Base-by-base conservation (phyloP, 2,113 vertebrate genomes). In the Anseranas semipalmata region DNA sequence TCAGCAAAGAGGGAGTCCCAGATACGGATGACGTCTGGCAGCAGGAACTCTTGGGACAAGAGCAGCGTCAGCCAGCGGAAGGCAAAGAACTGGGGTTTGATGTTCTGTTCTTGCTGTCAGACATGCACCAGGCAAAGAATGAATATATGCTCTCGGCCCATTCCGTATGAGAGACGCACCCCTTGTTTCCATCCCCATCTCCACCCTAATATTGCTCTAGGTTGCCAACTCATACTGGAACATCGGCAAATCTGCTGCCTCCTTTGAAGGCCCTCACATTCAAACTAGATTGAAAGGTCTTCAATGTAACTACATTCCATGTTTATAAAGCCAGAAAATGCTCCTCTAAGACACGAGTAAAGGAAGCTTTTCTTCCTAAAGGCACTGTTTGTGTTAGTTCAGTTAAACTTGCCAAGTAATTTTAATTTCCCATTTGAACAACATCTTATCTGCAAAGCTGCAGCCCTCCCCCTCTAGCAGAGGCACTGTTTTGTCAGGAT, bases 81-180 rank as follows among this genome's bases (percentile, higher is more conserved):
- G 80, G 99, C 99, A 72, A 99, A 99, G 96, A 99, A 99, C 98
- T 99, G 99, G 4, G 99, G 99, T 96, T 99, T 99, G 98, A 99
- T 99, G 96, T 99, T 99, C 98, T 99, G 99, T 96, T 99, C 99
- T 97, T 99, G 99, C 99, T 99, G 98, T 77, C 60, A 85, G 96
- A 95, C 74, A 97, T 20, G 88, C 75, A 94, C 58, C 33, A 77
- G 79, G 84, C 86, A 97, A 65, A 89, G 50, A 95, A 22, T 95
- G 78, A 97, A 20, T 58, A 81, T 0, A 2, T 41, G 71, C 56
- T 66, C 82, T 59, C 0, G 0, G 70, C 46, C 91, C 75, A 22
- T 2, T 65, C 68, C 72, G 83, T 90, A 63, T 59, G 68, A 68
- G 92, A 83, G 63, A 63, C 15, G 77, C 55, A 17, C 81, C 81